These are phyloP conservation scores for Bombylius discolor DNA, from an alignment of 2,888 invertebrate genomes.

Conservation along the genomic window DNA sequence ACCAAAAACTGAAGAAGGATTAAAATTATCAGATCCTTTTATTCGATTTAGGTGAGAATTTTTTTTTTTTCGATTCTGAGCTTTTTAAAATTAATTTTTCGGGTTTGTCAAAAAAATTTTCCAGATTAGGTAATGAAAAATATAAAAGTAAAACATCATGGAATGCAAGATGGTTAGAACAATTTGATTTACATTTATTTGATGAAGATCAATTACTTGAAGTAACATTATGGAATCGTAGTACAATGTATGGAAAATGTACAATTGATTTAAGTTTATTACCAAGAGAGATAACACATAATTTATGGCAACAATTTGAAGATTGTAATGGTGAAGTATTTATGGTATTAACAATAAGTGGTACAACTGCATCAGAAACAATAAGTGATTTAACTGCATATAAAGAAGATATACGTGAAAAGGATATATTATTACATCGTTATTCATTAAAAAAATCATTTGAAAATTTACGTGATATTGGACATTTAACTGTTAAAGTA, in stretches of 20 bases:
- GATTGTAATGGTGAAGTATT: conserved; percentile 77
- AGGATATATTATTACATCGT: conserved; percentile 43
- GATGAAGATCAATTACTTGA: conserved; percentile 89
- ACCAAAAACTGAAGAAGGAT: conserved; percentile 72
- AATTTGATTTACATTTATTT: conserved; percentile 92
- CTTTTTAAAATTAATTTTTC: background rate
- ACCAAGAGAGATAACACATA: conserved; percentile 83
- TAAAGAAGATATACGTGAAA: conserved; percentile 64
- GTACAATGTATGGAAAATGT: conserved; percentile 47
- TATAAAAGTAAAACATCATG: conserved; percentile 86
- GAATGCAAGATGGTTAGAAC: conserved; percentile 89
- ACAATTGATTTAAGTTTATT: conserved; percentile 70
- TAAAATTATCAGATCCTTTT: conserved; percentile 77
- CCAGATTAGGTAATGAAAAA: conserved; percentile 89
- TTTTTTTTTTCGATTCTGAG: background rate
- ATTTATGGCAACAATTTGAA: conserved; percentile 77
- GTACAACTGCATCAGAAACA: conserved; percentile 84
- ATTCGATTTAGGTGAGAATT: conserved; percentile 78
- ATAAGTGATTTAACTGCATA: conserved; percentile 81
- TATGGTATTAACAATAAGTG: conserved; percentile 85
- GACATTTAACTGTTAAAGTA: conserved; percentile 89
- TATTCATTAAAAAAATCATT: conserved; percentile 50
- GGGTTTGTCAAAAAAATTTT: no score
- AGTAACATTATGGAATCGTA: conserved; percentile 64
- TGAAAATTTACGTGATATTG: conserved; percentile 71